Percentiles rank a stretch among this genome's conserved stretches.
Evolutionary conservation across 37 sponge, comb jelly and placozoan genomes (phyloP).

Genomic region (Corticium candelabrum): DNA sequence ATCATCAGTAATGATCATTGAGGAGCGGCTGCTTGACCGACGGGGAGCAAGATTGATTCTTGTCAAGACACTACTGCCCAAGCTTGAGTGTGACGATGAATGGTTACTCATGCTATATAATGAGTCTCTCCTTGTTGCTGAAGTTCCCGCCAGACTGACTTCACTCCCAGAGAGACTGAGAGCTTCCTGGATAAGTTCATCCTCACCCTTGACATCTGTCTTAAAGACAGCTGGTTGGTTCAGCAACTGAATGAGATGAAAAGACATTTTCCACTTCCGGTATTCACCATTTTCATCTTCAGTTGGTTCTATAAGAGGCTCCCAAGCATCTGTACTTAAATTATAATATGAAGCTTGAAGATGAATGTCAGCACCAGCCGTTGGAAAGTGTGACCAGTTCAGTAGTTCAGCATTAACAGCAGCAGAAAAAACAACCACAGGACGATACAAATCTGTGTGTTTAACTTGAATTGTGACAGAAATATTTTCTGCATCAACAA

Average conservation of each 20-base stretch:
- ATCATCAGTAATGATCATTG: background rate
- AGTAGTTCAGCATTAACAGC: background rate
- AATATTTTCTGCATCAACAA: background rate
- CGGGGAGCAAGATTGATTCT: background rate
- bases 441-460: background rate
- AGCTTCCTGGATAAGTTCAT: background rate
- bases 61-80: background rate
- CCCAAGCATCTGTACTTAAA: background rate
- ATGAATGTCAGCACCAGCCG: background rate
- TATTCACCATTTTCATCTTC: background rate
- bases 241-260: background rate
- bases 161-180: too few species aligned
- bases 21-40: background rate
- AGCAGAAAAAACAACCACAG: background rate
- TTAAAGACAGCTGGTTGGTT: background rate
- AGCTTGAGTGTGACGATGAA: background rate
- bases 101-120: background rate
- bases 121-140: background rate
- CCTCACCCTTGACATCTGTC: background rate
- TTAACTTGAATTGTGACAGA: background rate
- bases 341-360: background rate
- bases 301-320: background rate
- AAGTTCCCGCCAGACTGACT: too few species aligned
- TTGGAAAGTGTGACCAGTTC: background rate
- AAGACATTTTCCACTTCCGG: background rate